Evolutionary conservation across 2,113 vertebrate genomes (phyloP), one percentile per base, ranked within the genome.

Genomic region (Rhea pennata): DNA sequence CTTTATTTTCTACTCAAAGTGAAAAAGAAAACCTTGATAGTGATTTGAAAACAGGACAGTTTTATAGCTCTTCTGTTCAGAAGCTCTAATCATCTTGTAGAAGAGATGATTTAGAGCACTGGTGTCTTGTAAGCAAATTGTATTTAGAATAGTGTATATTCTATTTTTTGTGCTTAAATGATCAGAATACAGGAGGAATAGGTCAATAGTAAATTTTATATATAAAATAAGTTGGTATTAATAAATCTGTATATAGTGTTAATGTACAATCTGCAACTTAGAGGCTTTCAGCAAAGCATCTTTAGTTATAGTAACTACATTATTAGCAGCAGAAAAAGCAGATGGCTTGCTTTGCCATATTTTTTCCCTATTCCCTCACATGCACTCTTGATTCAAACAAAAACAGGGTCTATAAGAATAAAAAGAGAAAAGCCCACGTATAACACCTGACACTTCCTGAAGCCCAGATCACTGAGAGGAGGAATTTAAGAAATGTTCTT

Each of bases 321-420:
- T 89, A 44, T 59, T 85, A 70, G 59, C 44, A 95, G 72, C 40
- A 85, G 82, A 73, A 87, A 39, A 76, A 26, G 31, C 87, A 95
- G 82, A 56, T 96, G 46, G 88, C 85, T 92, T 76, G 21, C 70
- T 89, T 93, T 95, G 92, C 53, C 29, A 5, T 62, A 62, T 93
- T 96, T 85, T 26, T 95, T 19, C 64, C 51, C 26, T 22, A 83
- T 91, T 95, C 50, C 53, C 53, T 93, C 69, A 81, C 2, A 17
- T 84, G 66, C 73, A 46, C 51, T 81, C 85, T 94, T 90, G 79
- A 89, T 93, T 92, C n/a, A 62, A 90, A 50, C 51, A 88, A 85
- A 84, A 95, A 51, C 42, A 59, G 33, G n/a, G 50, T 76, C n/a
- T 88, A 9, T 75, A 69, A 88, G 65, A 91, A 84, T 62, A 62